Percentiles rank a stretch among this genome's conserved stretches.
These are phyloP conservation scores for Danio albolineatus DNA, from an alignment of 2,797 vertebrate genomes.

Conservation along the genomic window DNA sequence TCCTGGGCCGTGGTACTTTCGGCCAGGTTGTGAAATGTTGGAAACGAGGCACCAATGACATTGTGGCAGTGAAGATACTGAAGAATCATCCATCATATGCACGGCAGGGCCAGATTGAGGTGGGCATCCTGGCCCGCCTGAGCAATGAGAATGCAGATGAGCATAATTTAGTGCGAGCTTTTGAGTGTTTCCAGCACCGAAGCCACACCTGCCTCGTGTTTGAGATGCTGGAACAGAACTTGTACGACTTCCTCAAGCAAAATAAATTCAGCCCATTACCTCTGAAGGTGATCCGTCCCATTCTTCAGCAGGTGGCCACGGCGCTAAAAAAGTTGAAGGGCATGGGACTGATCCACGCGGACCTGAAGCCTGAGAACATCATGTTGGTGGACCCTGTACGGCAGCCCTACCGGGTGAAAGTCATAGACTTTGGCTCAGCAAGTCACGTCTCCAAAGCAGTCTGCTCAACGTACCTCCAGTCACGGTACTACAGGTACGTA, in stretches of 20 bases:
- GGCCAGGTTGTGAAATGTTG: slow-evolving; percentile 99
- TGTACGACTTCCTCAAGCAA: slow-evolving; percentile 98
- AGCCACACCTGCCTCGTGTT: slow-evolving; percentile 98
- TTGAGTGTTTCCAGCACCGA: slow-evolving; percentile 98
- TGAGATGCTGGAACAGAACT: slow-evolving; percentile 99
- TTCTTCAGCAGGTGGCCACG: slow-evolving; percentile 97
- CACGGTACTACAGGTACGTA: slow-evolving; percentile 97
- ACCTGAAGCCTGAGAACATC: slow-evolving; percentile 98
- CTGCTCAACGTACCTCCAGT: slow-evolving; percentile 98
- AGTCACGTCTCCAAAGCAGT: slow-evolving; percentile 99
- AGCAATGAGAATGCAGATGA: slow-evolving; percentile 97
- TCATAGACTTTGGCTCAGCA: slow-evolving; percentile 99
- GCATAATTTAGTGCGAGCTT: slow-evolving; percentile 96
- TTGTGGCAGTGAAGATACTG: slow-evolving; percentile 97
- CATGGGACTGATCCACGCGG: slow-evolving; percentile 97
- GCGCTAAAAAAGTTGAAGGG: slow-evolving; percentile 97
- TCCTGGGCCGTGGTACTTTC: slow-evolving; percentile 96
- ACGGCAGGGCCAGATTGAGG: slow-evolving; percentile 98
- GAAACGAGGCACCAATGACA: slow-evolving; percentile 96
- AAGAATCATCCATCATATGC: slow-evolving; percentile 99
- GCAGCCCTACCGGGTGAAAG: slow-evolving; percentile 97
- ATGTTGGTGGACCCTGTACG: slow-evolving; percentile 97
- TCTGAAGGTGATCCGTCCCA: slow-evolving; percentile 96
- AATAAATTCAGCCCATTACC: slow-evolving; percentile 99
- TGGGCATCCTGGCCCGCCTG: slow-evolving; percentile 95